A percentile compares a stretch with the other conserved stretches of the same genome.
phyloP scores from a whole-genome alignment of 37 sponge, comb jelly and placozoan genomes.

The Spongilla lacustris region DNA sequence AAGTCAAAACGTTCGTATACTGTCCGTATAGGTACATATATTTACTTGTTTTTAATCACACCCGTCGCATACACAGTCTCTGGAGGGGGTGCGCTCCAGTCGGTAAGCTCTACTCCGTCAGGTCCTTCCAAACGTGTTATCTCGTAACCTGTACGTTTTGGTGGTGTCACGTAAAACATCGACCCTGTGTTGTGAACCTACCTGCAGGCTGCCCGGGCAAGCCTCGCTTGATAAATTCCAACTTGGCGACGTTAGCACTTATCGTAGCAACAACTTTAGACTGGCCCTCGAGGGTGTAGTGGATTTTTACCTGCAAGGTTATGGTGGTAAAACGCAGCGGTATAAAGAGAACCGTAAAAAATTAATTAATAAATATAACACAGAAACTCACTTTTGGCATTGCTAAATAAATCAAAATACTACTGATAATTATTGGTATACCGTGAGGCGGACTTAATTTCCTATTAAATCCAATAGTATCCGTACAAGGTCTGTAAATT shows the following conservation, averaged over 20 bases:
- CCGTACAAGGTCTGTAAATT: too few species aligned
- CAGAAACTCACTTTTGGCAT: neutral
- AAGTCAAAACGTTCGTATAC: neutral
- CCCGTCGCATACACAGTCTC: conserved; percentile 77
- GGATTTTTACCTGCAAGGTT: conserved; percentile 62
- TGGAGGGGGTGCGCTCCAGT: conserved; percentile 53
- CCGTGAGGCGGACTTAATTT: too few species aligned
- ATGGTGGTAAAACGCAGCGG: neutral
- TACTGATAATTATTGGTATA: too few species aligned
- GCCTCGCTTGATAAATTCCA: conserved; percentile 71
- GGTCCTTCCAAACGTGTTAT: conserved; percentile 40
- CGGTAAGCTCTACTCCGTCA: conserved; percentile 57
- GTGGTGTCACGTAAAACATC: too few species aligned
- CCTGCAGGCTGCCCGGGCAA: conserved; percentile 75
- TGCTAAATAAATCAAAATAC: neutral
- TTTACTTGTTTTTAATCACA: conserved; percentile 14
- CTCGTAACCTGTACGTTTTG: conserved; percentile 24
- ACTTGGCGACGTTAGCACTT: conserved; percentile 53
- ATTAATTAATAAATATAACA: too few species aligned
- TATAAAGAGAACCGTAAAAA: neutral
- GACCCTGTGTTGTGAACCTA: too few species aligned
- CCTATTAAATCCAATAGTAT: too few species aligned
- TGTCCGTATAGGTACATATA: neutral
- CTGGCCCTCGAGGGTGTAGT: conserved; percentile 74
- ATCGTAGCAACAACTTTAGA: conserved; percentile 58